Evolutionary conservation across 1,140 invertebrate genomes (phyloP), one percentile per base, ranked within the genome.

Genomic region (Proales similis): DNA sequence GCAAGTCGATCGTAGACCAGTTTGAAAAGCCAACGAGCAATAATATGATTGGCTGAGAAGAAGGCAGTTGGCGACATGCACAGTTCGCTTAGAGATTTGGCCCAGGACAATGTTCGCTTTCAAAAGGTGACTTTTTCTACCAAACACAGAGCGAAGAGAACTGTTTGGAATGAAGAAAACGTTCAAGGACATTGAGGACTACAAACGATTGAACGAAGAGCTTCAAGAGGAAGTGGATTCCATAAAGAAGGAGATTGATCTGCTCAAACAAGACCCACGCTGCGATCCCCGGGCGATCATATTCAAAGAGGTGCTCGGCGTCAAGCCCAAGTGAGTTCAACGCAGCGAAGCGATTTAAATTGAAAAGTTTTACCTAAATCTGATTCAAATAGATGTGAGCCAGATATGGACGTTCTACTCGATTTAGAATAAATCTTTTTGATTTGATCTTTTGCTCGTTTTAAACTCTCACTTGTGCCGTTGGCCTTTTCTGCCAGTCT

Each of bases 61-160:
- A 29, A 57, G 30, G 51, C 51, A 11, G 45, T 57, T 24, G 45
- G 45, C 27, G 33, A 57, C 26, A 57, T 57, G 51, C 51, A 57
- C 20, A 42, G 45, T 3, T 57, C 51, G 6, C 22, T 57, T 11
- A 57, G 45, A 57, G 51, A 57, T 11, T 42, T 57, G 51, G 51
- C 51, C 7, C 19, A 42, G 29, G 39, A 57, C 45, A 57, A 57
- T 17, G 20, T 32, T 20, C 45, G 36, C 9, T 26, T 57, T 20
- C 39, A 42, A 57, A 27, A 38, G 30, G 51, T 57, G 45, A 57
- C 20, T 53, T 53, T 36, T 30, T 53, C 5, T 12, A 47, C 42
- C 27, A n/a, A 2, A 33, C 14, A 14, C 19, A 20, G 24, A n/a
- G 11, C 2, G 12, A 12, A 7, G 38, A 29, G 20, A 36, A 30